phyloP scores from a whole-genome alignment of 1,140 invertebrate species.

The Dendrolimus kikuchii region DNA sequence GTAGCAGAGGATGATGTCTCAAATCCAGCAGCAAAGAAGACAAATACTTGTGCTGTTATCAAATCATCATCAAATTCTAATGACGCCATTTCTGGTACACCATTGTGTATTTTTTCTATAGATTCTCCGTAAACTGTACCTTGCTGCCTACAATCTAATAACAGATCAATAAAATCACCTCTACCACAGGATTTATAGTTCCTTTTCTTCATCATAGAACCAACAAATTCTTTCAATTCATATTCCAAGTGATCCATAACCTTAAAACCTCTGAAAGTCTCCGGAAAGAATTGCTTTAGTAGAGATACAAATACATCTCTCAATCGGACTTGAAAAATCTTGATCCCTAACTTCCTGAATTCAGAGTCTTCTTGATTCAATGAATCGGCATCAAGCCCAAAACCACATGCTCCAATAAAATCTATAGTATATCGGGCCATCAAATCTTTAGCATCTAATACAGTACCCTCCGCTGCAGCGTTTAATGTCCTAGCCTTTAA shows the following conservation, averaged over 20 bases:
- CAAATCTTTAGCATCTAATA: slow-evolving; percentile 58
- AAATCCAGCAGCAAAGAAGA: slow-evolving; percentile 74
- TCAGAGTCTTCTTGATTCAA: slow-evolving; percentile 45
- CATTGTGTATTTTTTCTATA: slow-evolving; percentile 50
- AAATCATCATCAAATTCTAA: slow-evolving; percentile 36
- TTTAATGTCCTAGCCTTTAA: slow-evolving; percentile 30
- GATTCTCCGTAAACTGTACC: slow-evolving; percentile 46
- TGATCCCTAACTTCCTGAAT: slow-evolving; percentile 46
- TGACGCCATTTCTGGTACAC: slow-evolving; percentile 23
- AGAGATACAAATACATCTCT: slow-evolving; percentile 12
- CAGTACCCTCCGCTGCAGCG: slow-evolving; percentile 11
- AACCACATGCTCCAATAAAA: slow-evolving; percentile 66
- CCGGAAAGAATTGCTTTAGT: slow-evolving; percentile 34
- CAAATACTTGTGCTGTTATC: slow-evolving; percentile 69
- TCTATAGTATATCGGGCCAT: slow-evolving; percentile 66
- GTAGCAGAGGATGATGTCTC: slow-evolving; percentile 76
- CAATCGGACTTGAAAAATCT: slow-evolving; percentile 36
- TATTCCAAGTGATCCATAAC: slow-evolving; percentile 20
- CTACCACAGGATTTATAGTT: slow-evolving; percentile 42
- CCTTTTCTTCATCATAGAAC: slow-evolving; percentile 28
- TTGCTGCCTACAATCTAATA: slow-evolving; percentile 70
- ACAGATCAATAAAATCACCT: slow-evolving; percentile 73
- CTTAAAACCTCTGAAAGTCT: slow-evolving; percentile 27
- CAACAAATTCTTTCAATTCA: slow-evolving; percentile 24
- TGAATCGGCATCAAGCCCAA: slow-evolving; percentile 49